Evolutionary conservation across 2,797 vertebrate genomes (phyloP), one percentile per base, ranked within the genome.

Genomic region (Gymnoscopelus braueri): DNA sequence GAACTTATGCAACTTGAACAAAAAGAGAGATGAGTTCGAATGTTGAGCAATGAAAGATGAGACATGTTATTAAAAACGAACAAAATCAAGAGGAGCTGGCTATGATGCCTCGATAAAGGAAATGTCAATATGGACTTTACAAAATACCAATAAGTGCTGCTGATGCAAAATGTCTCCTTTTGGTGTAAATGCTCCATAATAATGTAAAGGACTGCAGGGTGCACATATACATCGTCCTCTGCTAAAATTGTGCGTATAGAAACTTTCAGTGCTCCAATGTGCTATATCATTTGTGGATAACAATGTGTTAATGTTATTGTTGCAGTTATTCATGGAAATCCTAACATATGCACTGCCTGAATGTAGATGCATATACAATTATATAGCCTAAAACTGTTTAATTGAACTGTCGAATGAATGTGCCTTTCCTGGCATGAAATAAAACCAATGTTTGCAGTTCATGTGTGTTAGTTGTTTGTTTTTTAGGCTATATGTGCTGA

Each of bases 311-410:
- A 87, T 89, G 83, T 91, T 82, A 89, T 79, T 86, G 84, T 91
- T 90, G 81, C 85, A 91, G 90, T 91, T 92, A 92, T 91, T 88
- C 82, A 87, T 88, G 71, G 81, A 19, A 82, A 81, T 84, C 81
- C 81, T 83, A 81, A 79, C 78, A 83, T 44, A 89, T 91, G 91
- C 91, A 92, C 91, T 93, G 89, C 86, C 84, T 89, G 77, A 85
- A 85, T 89, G 89, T 92, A 85, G 88, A 91, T 94, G 92, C 88
- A 91, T 92, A 92, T 89, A 82, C 82, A 68, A 82, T 86, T 78
- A 84, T 85, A 82, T 89, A 90, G 55, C 81, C 74, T 85, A 67
- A 86, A 83, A 82, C 74, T 65, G 64, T 85, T 78, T 69, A 72
- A 88, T 82, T 91, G 79, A 79, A 67, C 39, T 44, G 39, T 44